Percentiles rank a stretch among this genome's conserved stretches.
Conservation (phyloP, 2,113 vertebrate genomes). For the Naja naja region DNA sequence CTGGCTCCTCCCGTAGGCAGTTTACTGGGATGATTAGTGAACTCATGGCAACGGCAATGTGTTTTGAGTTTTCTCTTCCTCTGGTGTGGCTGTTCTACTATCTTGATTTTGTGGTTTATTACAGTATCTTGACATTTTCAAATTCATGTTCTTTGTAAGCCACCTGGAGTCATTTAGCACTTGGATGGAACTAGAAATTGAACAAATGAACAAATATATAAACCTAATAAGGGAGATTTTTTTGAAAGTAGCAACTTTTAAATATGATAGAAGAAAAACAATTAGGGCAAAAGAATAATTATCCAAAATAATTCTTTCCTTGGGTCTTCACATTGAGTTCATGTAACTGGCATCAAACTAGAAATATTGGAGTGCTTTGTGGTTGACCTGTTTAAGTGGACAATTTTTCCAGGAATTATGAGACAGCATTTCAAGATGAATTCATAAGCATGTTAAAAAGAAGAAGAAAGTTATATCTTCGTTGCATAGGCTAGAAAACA, state of each 20-base stretch:
- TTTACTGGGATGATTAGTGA: neutral
- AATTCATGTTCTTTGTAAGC: neutral
- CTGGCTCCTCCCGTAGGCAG: neutral
- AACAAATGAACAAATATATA: neutral
- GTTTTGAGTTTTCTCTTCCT: neutral
- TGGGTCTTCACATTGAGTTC: neutral
- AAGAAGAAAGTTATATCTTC: neutral
- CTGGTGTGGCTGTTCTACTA: neutral
- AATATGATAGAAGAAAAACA: neutral
- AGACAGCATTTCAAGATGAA: neutral
- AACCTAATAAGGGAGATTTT: neutral
- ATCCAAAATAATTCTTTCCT: accelerated
- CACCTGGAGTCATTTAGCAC: neutral
- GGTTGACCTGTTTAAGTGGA: neutral
- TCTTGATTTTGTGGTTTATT: neutral
- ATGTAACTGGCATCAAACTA: neutral
- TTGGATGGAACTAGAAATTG: neutral
- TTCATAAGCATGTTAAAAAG: slow-evolving; percentile 1
- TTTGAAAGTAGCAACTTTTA: neutral
- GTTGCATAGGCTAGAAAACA: neutral
- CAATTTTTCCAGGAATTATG: neutral
- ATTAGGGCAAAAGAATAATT: neutral
- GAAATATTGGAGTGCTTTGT: neutral
- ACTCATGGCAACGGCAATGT: neutral
- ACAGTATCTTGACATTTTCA: neutral